Conservation (phyloP, 2,888 invertebrate species). For the Auanema freiburgensis region DNA sequence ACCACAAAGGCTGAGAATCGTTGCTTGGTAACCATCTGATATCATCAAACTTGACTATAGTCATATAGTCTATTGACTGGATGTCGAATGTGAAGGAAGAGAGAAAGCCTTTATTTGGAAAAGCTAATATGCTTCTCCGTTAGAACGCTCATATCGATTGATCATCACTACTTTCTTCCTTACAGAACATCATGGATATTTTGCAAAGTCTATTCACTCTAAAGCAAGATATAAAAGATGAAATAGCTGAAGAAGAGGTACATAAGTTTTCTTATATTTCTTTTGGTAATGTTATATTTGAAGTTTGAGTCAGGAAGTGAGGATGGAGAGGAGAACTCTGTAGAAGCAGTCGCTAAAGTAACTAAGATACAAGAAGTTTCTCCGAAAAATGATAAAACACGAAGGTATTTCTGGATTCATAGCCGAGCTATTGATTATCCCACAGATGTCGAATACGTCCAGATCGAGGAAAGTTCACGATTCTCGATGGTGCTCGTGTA, state of each 20-base stretch:
- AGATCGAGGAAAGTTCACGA: conserved; percentile 44
- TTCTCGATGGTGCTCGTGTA: conserved; percentile 36
- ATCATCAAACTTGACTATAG: neutral
- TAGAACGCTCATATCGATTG: too few relatives aligned
- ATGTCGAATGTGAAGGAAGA: neutral
- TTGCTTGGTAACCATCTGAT: conserved; percentile 1
- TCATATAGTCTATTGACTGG: neutral
- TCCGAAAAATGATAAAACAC: neutral
- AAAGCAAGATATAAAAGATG: conserved; percentile 16
- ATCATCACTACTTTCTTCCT: conserved; percentile 2
- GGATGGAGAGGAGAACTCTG: conserved; percentile 19
- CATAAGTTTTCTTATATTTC: neutral
- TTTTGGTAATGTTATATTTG: neutral
- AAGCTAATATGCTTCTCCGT: too few relatives aligned
- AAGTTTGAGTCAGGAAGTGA: conserved; percentile 18
- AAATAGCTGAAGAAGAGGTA: conserved; percentile 12
- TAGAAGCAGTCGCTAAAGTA: conserved; percentile 14
- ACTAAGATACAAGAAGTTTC: neutral
- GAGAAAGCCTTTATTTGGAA: too few relatives aligned
- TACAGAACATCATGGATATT: conserved; percentile 16
- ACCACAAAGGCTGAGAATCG: too few relatives aligned
- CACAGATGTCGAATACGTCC: conserved; percentile 32
- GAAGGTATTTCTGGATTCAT: conserved; percentile 3
- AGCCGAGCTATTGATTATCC: too few relatives aligned
- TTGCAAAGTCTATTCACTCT: conserved; percentile 14